Base-by-base conservation (phyloP, 2,113 vertebrate genomes). In the Machaerirhynchus nigripectus region DNA sequence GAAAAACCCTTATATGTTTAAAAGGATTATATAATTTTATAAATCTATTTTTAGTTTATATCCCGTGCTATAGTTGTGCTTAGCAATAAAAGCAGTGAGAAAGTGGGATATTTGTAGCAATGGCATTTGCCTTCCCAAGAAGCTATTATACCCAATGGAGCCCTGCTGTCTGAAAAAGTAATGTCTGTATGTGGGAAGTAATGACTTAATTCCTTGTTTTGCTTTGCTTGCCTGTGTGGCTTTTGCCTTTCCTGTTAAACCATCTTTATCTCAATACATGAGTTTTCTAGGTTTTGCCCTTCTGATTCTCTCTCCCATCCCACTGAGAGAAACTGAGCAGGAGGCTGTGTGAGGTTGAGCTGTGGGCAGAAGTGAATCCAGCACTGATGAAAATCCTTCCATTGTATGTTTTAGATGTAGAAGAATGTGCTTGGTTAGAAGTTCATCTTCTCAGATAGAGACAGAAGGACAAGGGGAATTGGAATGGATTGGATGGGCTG, bases 51-150 rank as follows among this genome's bases (percentile, higher is more conserved):
- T 78, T 30, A 40, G 14, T 33, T 23, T 22, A 28, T 33, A 70
- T 35, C 5, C 15, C 15, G 21, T 52, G 8, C 5, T 9, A 27
- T 46, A 0, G 0, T 5, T 24, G 2, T 44, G 7, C 6, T 53
- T 15, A 24, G 5, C 19, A 82, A 13, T n/a, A 57, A 57, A 75
- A 88, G 0, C 13, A 59, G 2, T 7, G 2, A 31, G 24, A 67
- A 82, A 60, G 11, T 3, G 5, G 11, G 2, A 27, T 53, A 22
- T 40, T 82, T 56, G 26, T 9, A 60, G 5, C 47, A 30, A 69
- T 3, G 10, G 6, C 0, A 1, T 64, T 80, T 77, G 9, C 55
- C 27, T 60, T 88, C 33, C 30, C 10, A 55, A 79, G 47, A 18
- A 83, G 3, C 6, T 60, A 4, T 27, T 78, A 18, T 3, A 7